Evolutionary conservation across 1,140 invertebrate genomes (phyloP).

Genomic region (Trichomalopsis sarcophagae): DNA sequence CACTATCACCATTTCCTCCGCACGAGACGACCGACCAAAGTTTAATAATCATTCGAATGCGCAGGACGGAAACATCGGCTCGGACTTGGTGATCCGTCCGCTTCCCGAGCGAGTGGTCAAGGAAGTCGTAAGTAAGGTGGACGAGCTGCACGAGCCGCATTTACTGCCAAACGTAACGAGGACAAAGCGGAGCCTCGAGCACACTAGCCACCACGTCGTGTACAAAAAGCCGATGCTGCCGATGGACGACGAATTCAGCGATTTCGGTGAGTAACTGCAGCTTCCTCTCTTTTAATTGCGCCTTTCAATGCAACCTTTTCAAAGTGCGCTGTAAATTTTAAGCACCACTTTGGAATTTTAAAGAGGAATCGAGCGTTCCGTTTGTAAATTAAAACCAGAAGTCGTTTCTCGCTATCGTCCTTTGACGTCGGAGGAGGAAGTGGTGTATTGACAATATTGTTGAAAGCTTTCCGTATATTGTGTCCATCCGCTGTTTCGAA

Average conservation of each 20-base stretch:
- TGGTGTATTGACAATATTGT: too few relatives aligned
- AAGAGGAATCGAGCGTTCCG: too few relatives aligned
- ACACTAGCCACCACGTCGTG: conserved; percentile 81
- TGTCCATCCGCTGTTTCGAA: too few relatives aligned
- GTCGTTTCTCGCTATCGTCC: too few relatives aligned
- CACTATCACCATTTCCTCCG: neutral
- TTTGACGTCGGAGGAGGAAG: too few relatives aligned
- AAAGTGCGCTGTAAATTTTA: too few relatives aligned
- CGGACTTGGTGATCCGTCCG: conserved; percentile 90
- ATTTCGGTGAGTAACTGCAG: conserved; percentile 67
- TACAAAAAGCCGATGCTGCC: conserved; percentile 82
- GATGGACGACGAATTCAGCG: conserved; percentile 74
- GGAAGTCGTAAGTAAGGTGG: conserved; percentile 66
- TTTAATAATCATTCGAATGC: conserved; percentile 56
- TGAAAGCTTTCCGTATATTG: too few relatives aligned
- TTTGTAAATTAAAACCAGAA: too few relatives aligned
- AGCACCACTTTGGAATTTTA: too few relatives aligned
- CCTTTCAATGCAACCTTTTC: too few relatives aligned
- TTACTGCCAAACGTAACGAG: conserved; percentile 68
- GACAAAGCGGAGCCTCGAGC: conserved; percentile 66
- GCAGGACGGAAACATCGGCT: conserved; percentile 93
- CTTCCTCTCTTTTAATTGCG: neutral
- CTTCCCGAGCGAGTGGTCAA: conserved; percentile 81
- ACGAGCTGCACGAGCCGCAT: conserved; percentile 62
- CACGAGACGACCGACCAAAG: neutral